Base-by-base conservation (phyloP, 2,113 vertebrate genomes). In the Antennarius striatus region DNA sequence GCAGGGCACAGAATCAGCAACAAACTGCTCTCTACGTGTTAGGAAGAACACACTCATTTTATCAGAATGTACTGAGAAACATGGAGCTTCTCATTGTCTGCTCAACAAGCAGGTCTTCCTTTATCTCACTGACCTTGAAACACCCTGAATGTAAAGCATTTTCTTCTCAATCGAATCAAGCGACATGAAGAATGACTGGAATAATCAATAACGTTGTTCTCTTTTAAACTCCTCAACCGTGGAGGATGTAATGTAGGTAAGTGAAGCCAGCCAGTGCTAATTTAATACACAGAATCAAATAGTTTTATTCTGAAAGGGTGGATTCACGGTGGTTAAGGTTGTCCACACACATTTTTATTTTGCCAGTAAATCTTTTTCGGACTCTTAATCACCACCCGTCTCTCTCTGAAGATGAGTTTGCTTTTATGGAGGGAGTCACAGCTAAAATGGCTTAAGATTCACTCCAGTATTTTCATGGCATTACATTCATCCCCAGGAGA, bases 71-170 rank as follows among this genome's bases (percentile, higher is more conserved):
- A 73, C 73, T 70, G 66, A 62, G 56, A 67, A 79, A 68, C 72
- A 60, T 67, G 29, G 5, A 58, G 63, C 59, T 76, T 80, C 68
- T 86, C 47, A 77, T 84, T 80, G 70, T 51, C 59, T 6, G 42
- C 73, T 58, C 76, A 80, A 68, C 82, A 64, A 54, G 28, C 3
- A 2, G 63, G 72, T 67, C 71, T 73, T 12, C 11, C 28, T 66
- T 49, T 76, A 71, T 88, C 85, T 86, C 4, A 40, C 13, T 87
- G 81, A 86, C 84, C 83, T 89, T 87, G 81, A 66, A 76, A 46
- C 48, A 48, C 51, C 67, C 56, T 56, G 81, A 81, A 85, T 83
- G 52, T 56, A 69, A 83, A 86, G 73, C 49, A 70, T 49, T 68
- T 66, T 48, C 30, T 47, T 60, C 56, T n/a, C 39, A 15, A 49